phyloP scores from a whole-genome alignment of 1,140 invertebrate genomes.

The Sycophila sp. region DNA sequence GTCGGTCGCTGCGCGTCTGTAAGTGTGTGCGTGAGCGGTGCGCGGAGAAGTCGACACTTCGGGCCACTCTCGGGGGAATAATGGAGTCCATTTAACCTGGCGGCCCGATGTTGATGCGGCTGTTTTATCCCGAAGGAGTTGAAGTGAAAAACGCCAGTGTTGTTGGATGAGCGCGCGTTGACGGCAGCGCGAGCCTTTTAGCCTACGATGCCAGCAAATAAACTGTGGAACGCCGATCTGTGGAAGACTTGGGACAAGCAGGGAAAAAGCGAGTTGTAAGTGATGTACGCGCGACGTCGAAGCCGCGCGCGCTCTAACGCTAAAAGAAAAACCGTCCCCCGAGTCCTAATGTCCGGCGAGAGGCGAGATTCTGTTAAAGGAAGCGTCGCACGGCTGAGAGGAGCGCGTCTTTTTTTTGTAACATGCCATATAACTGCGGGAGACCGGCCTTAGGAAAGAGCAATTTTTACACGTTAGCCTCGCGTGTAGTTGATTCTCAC shows the following conservation, averaged over 20 bases:
- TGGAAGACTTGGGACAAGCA: slow-evolving; percentile 76
- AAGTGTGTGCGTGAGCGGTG: neutral
- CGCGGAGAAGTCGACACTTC: neutral
- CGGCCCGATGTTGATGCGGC: slow-evolving; percentile 53
- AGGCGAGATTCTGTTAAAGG: slow-evolving; percentile 1
- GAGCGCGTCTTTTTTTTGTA: neutral
- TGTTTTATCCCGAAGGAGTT: slow-evolving; percentile 50
- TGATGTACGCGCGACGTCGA: too few species aligned
- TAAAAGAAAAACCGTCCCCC: slow-evolving; percentile 47
- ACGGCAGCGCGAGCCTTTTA: neutral
- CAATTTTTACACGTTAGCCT: slow-evolving; percentile 6
- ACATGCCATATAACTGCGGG: too few species aligned
- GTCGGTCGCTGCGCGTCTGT: too few species aligned
- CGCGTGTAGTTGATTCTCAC: too few species aligned
- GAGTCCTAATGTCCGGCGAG: too few species aligned
- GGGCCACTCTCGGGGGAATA: too few species aligned
- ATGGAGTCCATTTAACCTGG: slow-evolving; percentile 54
- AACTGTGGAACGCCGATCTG: slow-evolving; percentile 67
- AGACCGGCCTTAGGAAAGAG: neutral
- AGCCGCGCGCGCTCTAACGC: too few species aligned
- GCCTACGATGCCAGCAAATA: slow-evolving; percentile 64
- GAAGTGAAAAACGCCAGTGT: neutral
- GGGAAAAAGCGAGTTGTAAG: slow-evolving; percentile 75
- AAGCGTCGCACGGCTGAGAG: neutral
- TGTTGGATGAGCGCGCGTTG: slow-evolving; percentile 15